A percentile compares a stretch with the other conserved stretches of the same genome.
Evolutionary conservation across 92 coral and sea anemone species (phyloP).

Genomic region (Palythoa caribaeorum): DNA sequence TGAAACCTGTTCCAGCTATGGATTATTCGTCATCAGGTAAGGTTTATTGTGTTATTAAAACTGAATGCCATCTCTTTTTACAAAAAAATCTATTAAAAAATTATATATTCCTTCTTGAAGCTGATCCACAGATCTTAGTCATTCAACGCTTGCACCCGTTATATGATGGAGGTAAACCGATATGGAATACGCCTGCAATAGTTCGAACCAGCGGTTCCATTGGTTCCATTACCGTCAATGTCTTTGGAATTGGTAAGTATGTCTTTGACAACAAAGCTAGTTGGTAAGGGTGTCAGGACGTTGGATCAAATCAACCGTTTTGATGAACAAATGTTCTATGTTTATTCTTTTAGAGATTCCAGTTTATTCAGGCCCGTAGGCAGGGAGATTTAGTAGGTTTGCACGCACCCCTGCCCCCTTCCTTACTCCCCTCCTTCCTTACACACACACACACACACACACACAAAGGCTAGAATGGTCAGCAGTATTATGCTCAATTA

Average conservation of each 20-base stretch:
- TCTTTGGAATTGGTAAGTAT: slow-evolving; percentile 80
- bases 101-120: slow-evolving; percentile 8
- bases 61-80: background rate
- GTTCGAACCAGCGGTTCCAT: slow-evolving; percentile 77
- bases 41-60: background rate
- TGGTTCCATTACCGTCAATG: slow-evolving; percentile 76
- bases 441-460: too few relatives aligned
- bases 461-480: too few relatives aligned
- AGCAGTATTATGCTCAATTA: too few relatives aligned
- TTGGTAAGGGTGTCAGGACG: too few relatives aligned
- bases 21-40: slow-evolving; percentile 37
- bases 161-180: slow-evolving; percentile 81
- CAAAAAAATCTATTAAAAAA: background rate
- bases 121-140: slow-evolving; percentile 74
- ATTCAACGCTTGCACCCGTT: slow-evolving; percentile 71
- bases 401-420: too few relatives aligned
- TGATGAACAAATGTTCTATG: too few relatives aligned
- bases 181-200: slow-evolving; percentile 81
- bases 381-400: too few relatives aligned
- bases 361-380: too few relatives aligned
- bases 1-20: slow-evolving; percentile 31
- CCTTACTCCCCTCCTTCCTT: too few relatives aligned
- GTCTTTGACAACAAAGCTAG: too few relatives aligned
- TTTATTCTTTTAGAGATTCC: too few relatives aligned
- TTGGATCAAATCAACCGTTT: too few relatives aligned